Base-by-base conservation (phyloP, 2,113 vertebrate genomes). In the Scophthalmus maximus region DNA sequence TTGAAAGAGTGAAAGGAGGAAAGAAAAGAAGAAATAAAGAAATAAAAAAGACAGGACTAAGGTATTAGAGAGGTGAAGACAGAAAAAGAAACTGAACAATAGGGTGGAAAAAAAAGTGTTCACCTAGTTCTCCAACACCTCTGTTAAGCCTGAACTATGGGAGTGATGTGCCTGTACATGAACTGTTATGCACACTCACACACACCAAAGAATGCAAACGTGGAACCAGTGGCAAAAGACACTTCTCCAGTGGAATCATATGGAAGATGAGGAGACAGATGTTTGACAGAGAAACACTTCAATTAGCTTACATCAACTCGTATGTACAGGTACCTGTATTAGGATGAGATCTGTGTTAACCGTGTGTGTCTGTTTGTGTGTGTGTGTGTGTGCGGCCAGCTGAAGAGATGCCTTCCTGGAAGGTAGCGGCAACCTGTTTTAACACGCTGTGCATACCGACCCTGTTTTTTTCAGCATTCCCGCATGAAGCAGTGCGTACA, bases 1-100 rank as follows among this genome's bases (percentile, higher is more conserved):
- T 93, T 1, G 62, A 95, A 94, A 90, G 91, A 92, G 57, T 88
- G 91, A 93, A 94, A 94, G 82, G 60, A 76, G 57, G 68, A 51
- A 71, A 73, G 49, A 47, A n/a, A n/a, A 53, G 50, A 51, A 93
- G 84, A 90, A 88, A 29, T n/a, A 67, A 77, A 18, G 40, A 68
- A 68, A 50, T 65, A 86, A 94, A 75, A 34, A 72, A 87, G 76
- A 85, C 0, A 81, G 60, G 38, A 72, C 68, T 68, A 53, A 83
- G 52, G 75, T 76, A 84, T 80, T 61, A 84, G 66, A 87, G 50
- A 82, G 56, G 52, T 62, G 68, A 84, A 81, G 77, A 71, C 42
- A 58, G 76, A 79, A 32, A 85, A 62, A 64, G 59, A 71, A 75
- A 76, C 75, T 78, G 61, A 78, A 81, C 78, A 82, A 81, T 29